phyloP scores from a whole-genome alignment of 2,797 vertebrate genomes.

The Intellagama lesueurii region DNA sequence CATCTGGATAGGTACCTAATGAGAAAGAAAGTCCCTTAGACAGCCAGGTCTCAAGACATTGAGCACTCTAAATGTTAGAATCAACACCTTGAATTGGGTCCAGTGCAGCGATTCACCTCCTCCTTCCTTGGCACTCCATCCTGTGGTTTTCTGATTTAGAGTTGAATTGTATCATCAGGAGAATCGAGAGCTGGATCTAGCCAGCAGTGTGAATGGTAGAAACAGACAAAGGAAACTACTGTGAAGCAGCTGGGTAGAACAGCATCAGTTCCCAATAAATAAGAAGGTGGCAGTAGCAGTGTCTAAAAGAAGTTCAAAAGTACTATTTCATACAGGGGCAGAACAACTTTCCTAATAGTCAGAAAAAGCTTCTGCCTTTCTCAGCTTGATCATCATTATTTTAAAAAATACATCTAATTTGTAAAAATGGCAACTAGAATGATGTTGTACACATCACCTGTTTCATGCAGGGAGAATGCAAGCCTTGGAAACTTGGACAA shows the following conservation, averaged over 20 bases:
- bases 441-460: conserved; percentile 8
- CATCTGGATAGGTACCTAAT: background rate
- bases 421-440: conserved; percentile 18
- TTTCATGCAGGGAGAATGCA: background rate
- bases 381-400: background rate
- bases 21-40: background rate
- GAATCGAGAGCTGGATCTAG: background rate
- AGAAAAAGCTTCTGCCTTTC: background rate
- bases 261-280: background rate
- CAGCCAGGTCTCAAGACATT: background rate
- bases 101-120: background rate
- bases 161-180: background rate
- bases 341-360: background rate
- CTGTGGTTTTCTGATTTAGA: background rate
- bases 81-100: background rate
- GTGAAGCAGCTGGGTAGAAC: background rate
- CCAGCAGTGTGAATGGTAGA: rapidly evolving
- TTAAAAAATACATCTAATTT: background rate
- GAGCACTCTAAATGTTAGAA: background rate
- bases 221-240: background rate
- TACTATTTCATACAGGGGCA: background rate
- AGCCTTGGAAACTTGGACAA: background rate
- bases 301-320: background rate
- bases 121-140: background rate
- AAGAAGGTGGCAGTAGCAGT: background rate